phyloP scores from a whole-genome alignment of 1,140 invertebrate genomes.

The Zaprionus lachaisei region DNA sequence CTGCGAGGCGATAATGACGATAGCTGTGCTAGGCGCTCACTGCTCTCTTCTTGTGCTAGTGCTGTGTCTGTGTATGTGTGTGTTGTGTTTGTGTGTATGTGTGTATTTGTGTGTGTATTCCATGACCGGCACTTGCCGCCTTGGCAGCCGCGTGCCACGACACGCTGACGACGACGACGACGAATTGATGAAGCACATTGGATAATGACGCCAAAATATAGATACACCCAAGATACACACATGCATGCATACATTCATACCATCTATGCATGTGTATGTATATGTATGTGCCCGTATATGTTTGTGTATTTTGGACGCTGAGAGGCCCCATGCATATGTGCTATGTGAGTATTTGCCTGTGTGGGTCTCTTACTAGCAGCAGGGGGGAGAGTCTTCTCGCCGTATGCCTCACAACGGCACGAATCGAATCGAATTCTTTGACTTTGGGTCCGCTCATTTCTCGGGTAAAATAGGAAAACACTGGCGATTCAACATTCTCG shows the following conservation, averaged over 20 bases:
- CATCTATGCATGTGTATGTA: not conserved
- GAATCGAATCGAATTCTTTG: conserved; percentile 52
- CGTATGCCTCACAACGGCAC: conserved; percentile 35
- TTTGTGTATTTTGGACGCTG: not conserved
- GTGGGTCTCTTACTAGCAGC: not conserved
- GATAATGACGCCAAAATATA: conserved; percentile 73
- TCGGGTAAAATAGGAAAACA: conserved; percentile 58
- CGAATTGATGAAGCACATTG: conserved; percentile 76
- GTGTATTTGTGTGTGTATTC: conserved; percentile 38
- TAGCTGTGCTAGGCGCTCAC: conserved; percentile 20
- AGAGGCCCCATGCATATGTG: not conserved
- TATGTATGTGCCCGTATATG: not conserved
- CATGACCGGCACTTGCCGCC: conserved; percentile 66
- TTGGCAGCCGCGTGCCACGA: conserved; percentile 29
- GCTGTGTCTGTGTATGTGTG: conserved; percentile 19
- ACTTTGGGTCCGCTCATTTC: conserved; percentile 53
- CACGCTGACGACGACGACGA: conserved; percentile 41
- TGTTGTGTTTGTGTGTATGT: not conserved
- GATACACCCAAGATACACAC: conserved; percentile 2
- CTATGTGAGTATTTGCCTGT: not conserved
- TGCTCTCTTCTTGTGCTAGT: conserved; percentile 13
- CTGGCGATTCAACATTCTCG: conserved; percentile 72
- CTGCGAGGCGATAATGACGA: conserved; percentile 39
- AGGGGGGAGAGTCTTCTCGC: conserved; percentile 44
- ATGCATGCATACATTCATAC: conserved; percentile 13